These are phyloP conservation scores for Drosophila guanche DNA, from an alignment of 1,140 invertebrate genomes.

Conservation along the genomic window DNA sequence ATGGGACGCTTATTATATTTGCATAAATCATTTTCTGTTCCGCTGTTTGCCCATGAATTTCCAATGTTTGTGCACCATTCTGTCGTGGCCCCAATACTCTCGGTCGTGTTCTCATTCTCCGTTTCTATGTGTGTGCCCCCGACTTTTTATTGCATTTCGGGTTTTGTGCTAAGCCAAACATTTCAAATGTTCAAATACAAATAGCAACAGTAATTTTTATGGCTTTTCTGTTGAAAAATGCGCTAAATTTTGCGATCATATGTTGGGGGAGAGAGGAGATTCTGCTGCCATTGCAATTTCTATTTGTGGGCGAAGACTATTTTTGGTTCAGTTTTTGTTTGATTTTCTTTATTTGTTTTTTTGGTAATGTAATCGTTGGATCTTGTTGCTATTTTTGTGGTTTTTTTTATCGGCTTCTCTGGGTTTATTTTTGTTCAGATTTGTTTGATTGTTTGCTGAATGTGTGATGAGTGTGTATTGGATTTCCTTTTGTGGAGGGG, in stretches of 20 bases:
- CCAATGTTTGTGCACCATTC: slow-evolving; percentile 27
- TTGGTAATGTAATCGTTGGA: slow-evolving; percentile 1
- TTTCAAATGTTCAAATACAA: slow-evolving; percentile 33
- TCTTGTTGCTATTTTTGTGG: neutral
- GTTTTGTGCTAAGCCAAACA: slow-evolving; percentile 25
- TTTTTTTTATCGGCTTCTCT: neutral
- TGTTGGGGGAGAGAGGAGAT: neutral
- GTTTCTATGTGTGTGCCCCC: slow-evolving; percentile 30
- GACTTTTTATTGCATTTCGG: slow-evolving; percentile 59
- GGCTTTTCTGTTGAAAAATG: slow-evolving; percentile 9
- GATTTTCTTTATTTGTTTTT: too few relatives aligned
- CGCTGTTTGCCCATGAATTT: slow-evolving; percentile 33
- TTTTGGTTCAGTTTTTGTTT: neutral
- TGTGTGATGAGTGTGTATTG: too few relatives aligned
- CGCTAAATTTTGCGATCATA: neutral
- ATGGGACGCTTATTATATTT: slow-evolving; percentile 33
- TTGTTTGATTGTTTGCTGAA: too few relatives aligned
- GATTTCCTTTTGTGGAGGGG: too few relatives aligned
- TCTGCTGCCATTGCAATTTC: neutral
- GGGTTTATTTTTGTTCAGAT: slow-evolving; percentile 1
- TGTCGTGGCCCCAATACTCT: neutral
- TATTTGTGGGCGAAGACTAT: slow-evolving; percentile 14
- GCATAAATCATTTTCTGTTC: slow-evolving; percentile 34
- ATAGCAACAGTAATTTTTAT: slow-evolving; percentile 13
- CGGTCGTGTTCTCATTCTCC: neutral